These are phyloP conservation scores for Rhinoptilus africanus DNA, from an alignment of 2,113 vertebrate genomes.

Conservation along the genomic window DNA sequence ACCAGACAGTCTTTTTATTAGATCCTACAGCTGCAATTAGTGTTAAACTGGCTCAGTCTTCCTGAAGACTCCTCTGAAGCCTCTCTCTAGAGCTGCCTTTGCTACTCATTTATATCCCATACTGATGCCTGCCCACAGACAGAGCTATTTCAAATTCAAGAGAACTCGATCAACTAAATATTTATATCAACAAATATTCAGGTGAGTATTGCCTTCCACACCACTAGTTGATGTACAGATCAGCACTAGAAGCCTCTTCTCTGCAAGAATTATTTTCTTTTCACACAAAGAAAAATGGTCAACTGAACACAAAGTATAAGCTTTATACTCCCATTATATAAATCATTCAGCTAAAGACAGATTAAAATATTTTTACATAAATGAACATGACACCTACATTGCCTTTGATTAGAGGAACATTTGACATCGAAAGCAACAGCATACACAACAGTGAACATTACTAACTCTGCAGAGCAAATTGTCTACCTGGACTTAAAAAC, in stretches of 20 bases:
- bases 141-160: background rate
- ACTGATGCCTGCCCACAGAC: background rate
- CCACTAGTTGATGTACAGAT: accelerated
- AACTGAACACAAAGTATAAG: background rate
- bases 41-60: background rate
- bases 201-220: background rate
- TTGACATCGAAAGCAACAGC: background rate
- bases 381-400: accelerated
- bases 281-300: accelerated
- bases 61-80: background rate
- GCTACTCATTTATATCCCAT: background rate
- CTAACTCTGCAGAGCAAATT: background rate
- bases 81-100: background rate
- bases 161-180: background rate
- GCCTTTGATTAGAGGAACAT: background rate
- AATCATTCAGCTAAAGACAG: background rate
- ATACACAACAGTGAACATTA: accelerated
- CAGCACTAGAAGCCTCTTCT: background rate
- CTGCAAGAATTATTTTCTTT: background rate
- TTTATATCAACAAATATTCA: background rate
- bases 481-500: background rate
- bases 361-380: accelerated
- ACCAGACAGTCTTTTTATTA: background rate
- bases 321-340: background rate
- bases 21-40: background rate